Base-by-base conservation (phyloP, 2,888 invertebrate genomes). In the Acronicta leporina region DNA sequence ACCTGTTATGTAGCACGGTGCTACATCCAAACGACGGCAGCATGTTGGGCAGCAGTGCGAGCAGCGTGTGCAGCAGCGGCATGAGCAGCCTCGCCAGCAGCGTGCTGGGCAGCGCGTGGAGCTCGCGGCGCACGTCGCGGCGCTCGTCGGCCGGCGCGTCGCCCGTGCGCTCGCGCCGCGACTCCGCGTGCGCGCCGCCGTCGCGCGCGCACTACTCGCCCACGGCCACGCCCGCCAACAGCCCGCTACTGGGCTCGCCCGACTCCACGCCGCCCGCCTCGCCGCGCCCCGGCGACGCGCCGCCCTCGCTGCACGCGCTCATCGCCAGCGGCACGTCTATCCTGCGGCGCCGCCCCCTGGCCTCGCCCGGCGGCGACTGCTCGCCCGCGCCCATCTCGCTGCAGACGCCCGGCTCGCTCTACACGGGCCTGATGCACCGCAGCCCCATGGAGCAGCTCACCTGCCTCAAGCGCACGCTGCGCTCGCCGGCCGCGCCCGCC, bases 1-100 rank as follows among this genome's bases (percentile, higher is more conserved):
- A 30, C 30, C 13, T 38, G 2, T 8, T 53, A 5, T 61, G 4
- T 86, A 97, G 98, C 85, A 97, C 97, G 64, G 97, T 98, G 14
- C 95, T 98, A 91, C 98, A 98, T 91, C 98, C 98, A 0, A 98
- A 98, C 86, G 98, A 98, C 88, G 97, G 97, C 64, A 96, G 96
- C 58, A 93, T 96, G 63, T 96, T 96, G 46, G 96, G 96, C 58
- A 96, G 96, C 58, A 95, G 95, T 67, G 96, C 96, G 42, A 91
- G 95, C 76, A 96, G 96, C 81, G 91, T 96, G 33, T 95, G 94
- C 77, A 95, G 95, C 68, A 95, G 95, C 80, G 95, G 95, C 52
- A 95, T 95, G 83, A 95, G 95, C 77, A 95, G 95, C 43, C 93
- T 94, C 25, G 79, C 90, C 30, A 88, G 89, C 86, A 86, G 90